A percentile compares a stretch with the other conserved stretches of the same genome.
Evolutionary conservation across 2,113 vertebrate species (phyloP).

Genomic region (Pantherophis guttatus): DNA sequence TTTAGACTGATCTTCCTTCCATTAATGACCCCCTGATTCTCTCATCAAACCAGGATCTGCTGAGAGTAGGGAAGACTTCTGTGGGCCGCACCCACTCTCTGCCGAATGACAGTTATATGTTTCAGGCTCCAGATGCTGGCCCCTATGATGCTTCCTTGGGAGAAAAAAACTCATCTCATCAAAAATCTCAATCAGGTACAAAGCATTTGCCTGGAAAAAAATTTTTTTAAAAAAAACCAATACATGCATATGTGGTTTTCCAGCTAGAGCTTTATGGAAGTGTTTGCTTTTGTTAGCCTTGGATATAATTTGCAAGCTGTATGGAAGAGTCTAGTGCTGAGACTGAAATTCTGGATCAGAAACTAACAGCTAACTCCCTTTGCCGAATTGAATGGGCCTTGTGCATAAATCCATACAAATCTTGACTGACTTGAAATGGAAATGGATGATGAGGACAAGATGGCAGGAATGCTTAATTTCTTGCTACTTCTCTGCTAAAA

Average conservation of each 20-base stretch:
- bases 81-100: conserved; percentile 94
- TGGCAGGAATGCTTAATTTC: not conserved
- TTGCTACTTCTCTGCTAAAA: not conserved
- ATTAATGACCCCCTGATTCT: conserved; percentile 8
- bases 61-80: conserved; percentile 82
- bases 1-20: conserved; percentile 70
- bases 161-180: conserved; percentile 56
- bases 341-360: not conserved
- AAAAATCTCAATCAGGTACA: conserved; percentile 76
- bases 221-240: too few species aligned
- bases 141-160: conserved; percentile 48
- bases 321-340: not conserved
- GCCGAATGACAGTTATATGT: conserved; percentile 98
- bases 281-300: not conserved
- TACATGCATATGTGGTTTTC: too few species aligned
- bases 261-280: not conserved
- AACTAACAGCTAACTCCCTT: not conserved
- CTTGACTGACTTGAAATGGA: not conserved
- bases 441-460: not conserved
- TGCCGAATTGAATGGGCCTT: not conserved
- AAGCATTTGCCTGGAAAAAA: not conserved
- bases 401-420: not conserved
- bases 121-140: conserved; percentile 61
- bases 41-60: conserved; percentile 73
- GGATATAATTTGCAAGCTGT: not conserved